Conservation (phyloP, 2,888 invertebrate genomes). For the Trichacis sp. region DNA sequence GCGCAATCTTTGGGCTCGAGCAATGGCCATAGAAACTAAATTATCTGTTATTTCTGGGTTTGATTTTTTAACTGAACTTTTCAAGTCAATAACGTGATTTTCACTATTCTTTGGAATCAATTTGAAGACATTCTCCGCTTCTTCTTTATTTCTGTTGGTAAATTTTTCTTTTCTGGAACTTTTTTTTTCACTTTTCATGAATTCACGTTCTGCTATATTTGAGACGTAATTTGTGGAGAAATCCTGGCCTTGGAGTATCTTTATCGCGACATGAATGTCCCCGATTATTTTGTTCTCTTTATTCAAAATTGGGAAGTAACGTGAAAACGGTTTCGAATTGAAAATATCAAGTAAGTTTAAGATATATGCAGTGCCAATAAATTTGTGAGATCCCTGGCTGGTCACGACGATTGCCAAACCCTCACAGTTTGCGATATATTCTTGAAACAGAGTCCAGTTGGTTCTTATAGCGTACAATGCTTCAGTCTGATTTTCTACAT, state of each 20-base stretch:
- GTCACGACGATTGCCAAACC: constrained; percentile 58
- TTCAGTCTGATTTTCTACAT: constrained; percentile 44
- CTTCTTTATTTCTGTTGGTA: constrained; percentile 17
- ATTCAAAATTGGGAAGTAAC: constrained; percentile 59
- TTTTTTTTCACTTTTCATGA: constrained; percentile 25
- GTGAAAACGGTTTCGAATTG: constrained; percentile 49
- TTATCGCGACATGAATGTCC: constrained; percentile 59
- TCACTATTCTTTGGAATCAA: constrained; percentile 52
- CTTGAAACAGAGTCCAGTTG: constrained; percentile 58
- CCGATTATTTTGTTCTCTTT: constrained; percentile 56
- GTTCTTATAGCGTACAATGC: constrained; percentile 61
- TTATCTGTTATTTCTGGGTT: constrained; percentile 53
- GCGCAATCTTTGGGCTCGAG: constrained; percentile 57
- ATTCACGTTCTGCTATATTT: constrained; percentile 12
- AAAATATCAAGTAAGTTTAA: constrained; percentile 56
- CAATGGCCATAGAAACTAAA: constrained; percentile 57
- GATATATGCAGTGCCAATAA: constrained; percentile 57
- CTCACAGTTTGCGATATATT: constrained; percentile 64
- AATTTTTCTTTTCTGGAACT: constrained; percentile 16
- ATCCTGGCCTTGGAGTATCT: constrained; percentile 40
- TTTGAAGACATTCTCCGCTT: constrained; percentile 47
- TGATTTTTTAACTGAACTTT: constrained; percentile 40
- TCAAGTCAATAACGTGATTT: constrained; percentile 26
- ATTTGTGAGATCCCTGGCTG: constrained; percentile 49
- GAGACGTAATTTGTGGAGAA: constrained; percentile 20